Evolutionary conservation across 2,888 invertebrate species (phyloP).

Genomic region (Zaprionus obscuricornis): DNA sequence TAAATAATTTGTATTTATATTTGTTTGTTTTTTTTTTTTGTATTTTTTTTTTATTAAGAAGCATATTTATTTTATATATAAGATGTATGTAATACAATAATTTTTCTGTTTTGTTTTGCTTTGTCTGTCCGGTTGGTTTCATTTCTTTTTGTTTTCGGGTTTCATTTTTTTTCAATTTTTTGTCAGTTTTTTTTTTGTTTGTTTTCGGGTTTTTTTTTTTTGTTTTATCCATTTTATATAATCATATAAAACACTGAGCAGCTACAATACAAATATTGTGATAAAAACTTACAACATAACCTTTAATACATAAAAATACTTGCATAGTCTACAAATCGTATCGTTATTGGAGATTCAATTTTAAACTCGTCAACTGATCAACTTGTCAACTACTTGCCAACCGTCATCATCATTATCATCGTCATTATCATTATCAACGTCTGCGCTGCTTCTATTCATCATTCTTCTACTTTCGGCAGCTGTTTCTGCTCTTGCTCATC

Average conservation of each 20-base stretch:
- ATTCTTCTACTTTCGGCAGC: background rate
- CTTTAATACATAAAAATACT: slow-evolving; percentile 82
- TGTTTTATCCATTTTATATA: slow-evolving; percentile 73
- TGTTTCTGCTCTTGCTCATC: slow-evolving; percentile 26
- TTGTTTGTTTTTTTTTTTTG: slow-evolving; percentile 28
- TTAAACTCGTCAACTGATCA: too few relatives aligned
- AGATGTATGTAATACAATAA: slow-evolving; percentile 80
- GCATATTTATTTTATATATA: slow-evolving; percentile 81
- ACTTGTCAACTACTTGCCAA: too few relatives aligned
- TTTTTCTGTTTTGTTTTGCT: slow-evolving; percentile 57
- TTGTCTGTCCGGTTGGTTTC: slow-evolving; percentile 63
- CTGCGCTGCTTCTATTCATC: slow-evolving; percentile 30
- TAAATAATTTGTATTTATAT: slow-evolving; percentile 60
- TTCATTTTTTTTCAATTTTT: slow-evolving; percentile 25
- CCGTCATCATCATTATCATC: slow-evolving; percentile 19
- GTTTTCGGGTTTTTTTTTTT: slow-evolving; percentile 27
- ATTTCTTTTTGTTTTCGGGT: slow-evolving; percentile 33
- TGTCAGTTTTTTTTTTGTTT: slow-evolving; percentile 23
- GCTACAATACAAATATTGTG: slow-evolving; percentile 82
- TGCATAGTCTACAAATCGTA: slow-evolving; percentile 82
- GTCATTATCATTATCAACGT: slow-evolving; percentile 42
- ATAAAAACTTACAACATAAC: slow-evolving; percentile 82
- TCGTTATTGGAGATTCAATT: slow-evolving; percentile 66
- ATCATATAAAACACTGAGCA: slow-evolving; percentile 82
- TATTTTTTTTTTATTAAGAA: slow-evolving; percentile 75